phyloP scores from a whole-genome alignment of 2,113 vertebrate species.

The Tinamus guttatus region DNA sequence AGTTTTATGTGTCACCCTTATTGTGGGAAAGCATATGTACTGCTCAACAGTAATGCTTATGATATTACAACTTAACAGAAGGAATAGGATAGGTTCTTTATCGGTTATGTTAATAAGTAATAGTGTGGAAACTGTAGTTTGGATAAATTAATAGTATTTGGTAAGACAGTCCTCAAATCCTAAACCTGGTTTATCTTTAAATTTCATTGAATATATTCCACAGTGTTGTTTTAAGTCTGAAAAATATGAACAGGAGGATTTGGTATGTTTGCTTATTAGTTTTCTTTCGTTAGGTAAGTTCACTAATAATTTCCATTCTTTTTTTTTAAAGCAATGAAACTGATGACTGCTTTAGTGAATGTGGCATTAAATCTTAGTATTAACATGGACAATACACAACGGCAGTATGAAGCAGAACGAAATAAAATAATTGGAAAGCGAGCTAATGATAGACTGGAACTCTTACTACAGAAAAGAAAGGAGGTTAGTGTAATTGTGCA shows the following conservation, averaged over 20 bases:
- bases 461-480: slow-evolving; percentile 96
- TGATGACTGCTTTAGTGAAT: slow-evolving; percentile 99
- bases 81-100: neutral
- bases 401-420: slow-evolving; percentile 96
- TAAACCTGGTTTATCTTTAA: neutral
- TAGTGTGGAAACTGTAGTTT: neutral
- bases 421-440: slow-evolving; percentile 98
- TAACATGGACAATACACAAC: slow-evolving; percentile 99
- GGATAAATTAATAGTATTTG: neutral
- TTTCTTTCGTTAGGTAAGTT: neutral
- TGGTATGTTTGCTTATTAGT: neutral
- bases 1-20: neutral
- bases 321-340: slow-evolving; percentile 91
- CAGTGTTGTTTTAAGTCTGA: neutral
- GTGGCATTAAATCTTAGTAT: slow-evolving; percentile 99
- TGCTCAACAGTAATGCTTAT: neutral
- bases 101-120: neutral
- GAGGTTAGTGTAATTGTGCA: slow-evolving; percentile 84
- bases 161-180: neutral
- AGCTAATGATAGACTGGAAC: slow-evolving; percentile 94
- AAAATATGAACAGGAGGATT: neutral
- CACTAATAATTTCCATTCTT: neutral
- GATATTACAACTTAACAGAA: neutral
- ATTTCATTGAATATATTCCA: neutral
- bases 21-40: accelerated